phyloP scores from a whole-genome alignment of 2,888 invertebrate genomes.

The Caenorhabditis doughertyi region DNA sequence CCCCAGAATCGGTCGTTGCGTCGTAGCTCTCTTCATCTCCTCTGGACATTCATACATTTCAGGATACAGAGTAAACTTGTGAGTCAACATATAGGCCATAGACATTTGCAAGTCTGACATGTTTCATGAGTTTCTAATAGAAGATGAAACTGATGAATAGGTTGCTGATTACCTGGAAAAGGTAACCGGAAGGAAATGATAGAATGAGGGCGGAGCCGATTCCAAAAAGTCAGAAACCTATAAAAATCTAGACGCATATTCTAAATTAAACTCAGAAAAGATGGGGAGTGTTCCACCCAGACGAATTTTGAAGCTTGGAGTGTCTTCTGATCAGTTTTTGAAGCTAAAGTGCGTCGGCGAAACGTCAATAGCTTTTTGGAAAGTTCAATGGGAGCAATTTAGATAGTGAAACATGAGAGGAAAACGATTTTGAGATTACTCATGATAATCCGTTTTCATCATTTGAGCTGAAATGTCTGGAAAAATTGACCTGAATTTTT shows the following conservation, averaged over 20 bases:
- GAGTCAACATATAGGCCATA: conserved; percentile 20
- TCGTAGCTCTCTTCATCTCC: neutral
- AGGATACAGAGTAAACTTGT: conserved; percentile 10
- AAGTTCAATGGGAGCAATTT: conserved; percentile 7
- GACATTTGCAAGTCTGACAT: conserved; percentile 41
- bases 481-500: too few relatives aligned
- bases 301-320: conserved; percentile 4
- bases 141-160: conserved; percentile 3
- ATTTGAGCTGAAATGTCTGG: too few relatives aligned
- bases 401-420: neutral
- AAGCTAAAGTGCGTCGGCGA: neutral
- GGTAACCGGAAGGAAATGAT: neutral
- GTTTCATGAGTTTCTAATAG: neutral
- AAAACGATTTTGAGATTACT: too few relatives aligned
- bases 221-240: conserved; percentile 17
- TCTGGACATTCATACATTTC: conserved; percentile 29
- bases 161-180: neutral
- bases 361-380: neutral
- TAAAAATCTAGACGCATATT: neutral
- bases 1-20: conserved; percentile 16
- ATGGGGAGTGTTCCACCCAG: conserved; percentile 2
- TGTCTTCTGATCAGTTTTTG: conserved; percentile 5
- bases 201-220: neutral
- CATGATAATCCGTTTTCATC: too few relatives aligned
- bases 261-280: neutral